A percentile compares a stretch with the other conserved stretches of the same genome.
Evolutionary conservation across 1,140 invertebrate genomes (phyloP).

Genomic region (Solen grandis): DNA sequence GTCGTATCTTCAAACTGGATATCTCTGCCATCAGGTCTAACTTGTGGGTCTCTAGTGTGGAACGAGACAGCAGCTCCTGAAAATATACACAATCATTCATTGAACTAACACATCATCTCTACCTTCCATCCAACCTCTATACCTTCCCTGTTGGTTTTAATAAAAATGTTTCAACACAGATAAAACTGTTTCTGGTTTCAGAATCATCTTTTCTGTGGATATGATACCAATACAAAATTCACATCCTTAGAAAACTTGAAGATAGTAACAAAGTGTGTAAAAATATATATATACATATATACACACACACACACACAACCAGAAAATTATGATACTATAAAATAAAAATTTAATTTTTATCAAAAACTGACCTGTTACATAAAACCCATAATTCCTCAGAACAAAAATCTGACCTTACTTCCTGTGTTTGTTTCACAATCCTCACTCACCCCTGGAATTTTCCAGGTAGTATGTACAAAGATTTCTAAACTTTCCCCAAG

Average conservation of each 20-base stretch:
- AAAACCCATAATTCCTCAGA: too few species aligned
- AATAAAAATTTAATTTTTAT: too few species aligned
- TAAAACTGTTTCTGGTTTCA: background rate
- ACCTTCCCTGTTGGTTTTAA: background rate
- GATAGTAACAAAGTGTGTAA: background rate
- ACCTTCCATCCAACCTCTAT: background rate
- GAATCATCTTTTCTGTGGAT: background rate
- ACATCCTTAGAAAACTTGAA: background rate
- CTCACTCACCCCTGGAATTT: too few species aligned
- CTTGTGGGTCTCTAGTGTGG: constrained; percentile 95
- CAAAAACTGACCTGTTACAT: too few species aligned
- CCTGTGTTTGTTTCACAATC: too few species aligned
- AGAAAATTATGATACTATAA: too few species aligned
- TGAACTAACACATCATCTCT: background rate
- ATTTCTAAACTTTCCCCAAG: too few species aligned
- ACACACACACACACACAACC: too few species aligned
- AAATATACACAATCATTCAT: constrained; percentile 14
- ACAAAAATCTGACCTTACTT: too few species aligned
- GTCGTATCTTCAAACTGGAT: constrained; percentile 92
- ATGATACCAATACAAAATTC: background rate
- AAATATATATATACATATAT: too few species aligned
- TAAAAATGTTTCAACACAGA: background rate
- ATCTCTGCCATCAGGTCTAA: constrained; percentile 94
- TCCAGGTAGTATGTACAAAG: too few species aligned
- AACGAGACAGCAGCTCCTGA: constrained; percentile 92